Percentiles rank a stretch among this genome's conserved stretches.
These are phyloP conservation scores for Mesocentrotus franciscanus DNA, from an alignment of 53 echinoderm and acorn worm genomes.

Conservation along the genomic window DNA sequence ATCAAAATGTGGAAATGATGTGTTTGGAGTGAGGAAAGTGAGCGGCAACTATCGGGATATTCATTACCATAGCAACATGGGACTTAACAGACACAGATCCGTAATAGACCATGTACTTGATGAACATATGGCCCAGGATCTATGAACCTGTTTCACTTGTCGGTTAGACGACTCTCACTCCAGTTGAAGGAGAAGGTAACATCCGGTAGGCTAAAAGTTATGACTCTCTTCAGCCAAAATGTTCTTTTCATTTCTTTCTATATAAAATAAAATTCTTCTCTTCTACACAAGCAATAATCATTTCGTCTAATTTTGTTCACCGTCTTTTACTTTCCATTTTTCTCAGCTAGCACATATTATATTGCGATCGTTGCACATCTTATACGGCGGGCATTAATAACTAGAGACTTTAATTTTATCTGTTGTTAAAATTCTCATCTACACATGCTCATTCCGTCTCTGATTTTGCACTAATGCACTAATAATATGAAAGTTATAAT, in stretches of 20 bases:
- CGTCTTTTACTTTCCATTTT: too few relatives aligned
- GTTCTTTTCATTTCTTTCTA: not conserved
- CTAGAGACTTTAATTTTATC: too few relatives aligned
- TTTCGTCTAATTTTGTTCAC: too few relatives aligned
- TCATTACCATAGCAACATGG: not conserved
- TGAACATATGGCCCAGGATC: not conserved
- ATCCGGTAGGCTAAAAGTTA: not conserved
- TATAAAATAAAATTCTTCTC: not conserved
- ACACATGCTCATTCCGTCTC: too few relatives aligned
- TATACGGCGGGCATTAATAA: not conserved
- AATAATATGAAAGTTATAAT: too few relatives aligned
- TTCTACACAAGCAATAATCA: not conserved
- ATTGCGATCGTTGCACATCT: not conserved
- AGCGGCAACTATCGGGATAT: not conserved
- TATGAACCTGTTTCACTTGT: not conserved
- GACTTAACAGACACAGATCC: not conserved
- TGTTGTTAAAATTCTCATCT: too few relatives aligned
- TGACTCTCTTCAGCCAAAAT: not conserved
- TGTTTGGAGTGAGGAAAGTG: not conserved
- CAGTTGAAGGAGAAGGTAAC: constrained; percentile 14
- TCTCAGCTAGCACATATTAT: too few relatives aligned
- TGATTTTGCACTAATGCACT: too few relatives aligned
- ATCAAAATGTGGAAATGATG: not conserved
- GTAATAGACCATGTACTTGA: not conserved
- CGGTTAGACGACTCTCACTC: not conserved